A percentile compares a stretch with the other conserved stretches of the same genome.
Evolutionary conservation across 1,140 invertebrate species (phyloP).

Genomic region (Diploscapter pachys): DNA sequence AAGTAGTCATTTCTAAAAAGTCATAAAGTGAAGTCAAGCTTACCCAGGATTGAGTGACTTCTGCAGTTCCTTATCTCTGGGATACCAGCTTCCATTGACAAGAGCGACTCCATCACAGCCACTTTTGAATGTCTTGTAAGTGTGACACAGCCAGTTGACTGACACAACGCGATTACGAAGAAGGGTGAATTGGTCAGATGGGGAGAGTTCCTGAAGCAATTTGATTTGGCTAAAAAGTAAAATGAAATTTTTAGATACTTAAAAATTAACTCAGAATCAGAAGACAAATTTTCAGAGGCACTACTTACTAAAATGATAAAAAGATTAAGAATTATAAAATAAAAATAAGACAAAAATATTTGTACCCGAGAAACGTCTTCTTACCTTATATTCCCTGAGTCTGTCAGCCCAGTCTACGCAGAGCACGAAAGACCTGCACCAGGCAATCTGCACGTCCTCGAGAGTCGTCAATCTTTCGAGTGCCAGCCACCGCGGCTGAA

Average conservation of each 20-base stretch:
- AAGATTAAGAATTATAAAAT: no score
- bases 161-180: conserved; percentile 39
- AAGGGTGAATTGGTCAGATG: conserved; percentile 33
- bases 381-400: conserved; percentile 31
- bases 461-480: conserved; percentile 33
- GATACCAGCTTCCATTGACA: conserved; percentile 40
- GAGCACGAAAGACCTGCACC: conserved; percentile 40
- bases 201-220: conserved; percentile 23
- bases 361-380: neutral
- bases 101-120: conserved; percentile 40
- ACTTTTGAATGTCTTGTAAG: conserved; percentile 41
- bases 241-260: no score
- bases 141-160: conserved; percentile 40
- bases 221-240: neutral
- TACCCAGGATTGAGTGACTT: conserved; percentile 36
- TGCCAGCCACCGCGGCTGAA: conserved; percentile 40
- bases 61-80: conserved; percentile 40
- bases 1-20: neutral
- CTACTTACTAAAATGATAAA: no score
- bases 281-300: no score
- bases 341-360: neutral
- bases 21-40: neutral
- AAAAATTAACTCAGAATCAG: no score
- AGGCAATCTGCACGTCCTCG: conserved; percentile 41
- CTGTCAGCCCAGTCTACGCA: conserved; percentile 38